These are phyloP conservation scores for Corythornis leucogaster DNA, from an alignment of 2,797 vertebrate genomes.

Conservation along the genomic window DNA sequence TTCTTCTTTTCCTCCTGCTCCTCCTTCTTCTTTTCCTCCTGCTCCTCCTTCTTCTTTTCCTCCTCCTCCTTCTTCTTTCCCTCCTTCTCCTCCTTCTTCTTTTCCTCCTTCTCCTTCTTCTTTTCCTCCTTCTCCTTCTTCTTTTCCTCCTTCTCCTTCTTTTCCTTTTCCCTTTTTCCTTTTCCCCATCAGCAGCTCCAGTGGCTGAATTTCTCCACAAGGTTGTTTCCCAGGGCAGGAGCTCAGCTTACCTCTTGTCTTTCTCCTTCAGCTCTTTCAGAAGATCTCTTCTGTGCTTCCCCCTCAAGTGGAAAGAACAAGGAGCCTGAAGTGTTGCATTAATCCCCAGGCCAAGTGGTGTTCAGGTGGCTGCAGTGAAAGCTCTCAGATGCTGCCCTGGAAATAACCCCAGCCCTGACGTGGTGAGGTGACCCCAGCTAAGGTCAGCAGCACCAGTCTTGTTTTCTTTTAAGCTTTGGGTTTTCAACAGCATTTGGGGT, in stretches of 20 bases:
- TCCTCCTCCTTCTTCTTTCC: too few species aligned
- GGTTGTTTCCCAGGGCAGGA: constrained; percentile 32
- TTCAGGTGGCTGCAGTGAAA: constrained; percentile 44
- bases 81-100: too few species aligned
- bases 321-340: constrained; percentile 35
- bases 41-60: too few species aligned
- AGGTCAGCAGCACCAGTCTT: constrained; percentile 43
- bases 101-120: too few species aligned
- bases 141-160: too few species aligned
- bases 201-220: background rate
- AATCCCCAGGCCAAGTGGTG: constrained; percentile 23
- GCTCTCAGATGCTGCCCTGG: constrained; percentile 49
- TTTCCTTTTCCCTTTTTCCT: background rate
- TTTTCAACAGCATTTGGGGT: background rate
- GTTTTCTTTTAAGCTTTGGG: constrained; percentile 42
- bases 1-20: too few species aligned
- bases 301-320: constrained; percentile 21
- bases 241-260: constrained; percentile 50
- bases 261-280: background rate
- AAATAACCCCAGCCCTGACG: constrained; percentile 42
- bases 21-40: too few species aligned
- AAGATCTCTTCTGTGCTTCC: constrained; percentile 1
- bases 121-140: too few species aligned
- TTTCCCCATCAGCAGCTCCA: background rate
- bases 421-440: background rate